Evolutionary conservation across 1,140 invertebrate species (phyloP).

Genomic region (Aphelinus atriplicis): DNA sequence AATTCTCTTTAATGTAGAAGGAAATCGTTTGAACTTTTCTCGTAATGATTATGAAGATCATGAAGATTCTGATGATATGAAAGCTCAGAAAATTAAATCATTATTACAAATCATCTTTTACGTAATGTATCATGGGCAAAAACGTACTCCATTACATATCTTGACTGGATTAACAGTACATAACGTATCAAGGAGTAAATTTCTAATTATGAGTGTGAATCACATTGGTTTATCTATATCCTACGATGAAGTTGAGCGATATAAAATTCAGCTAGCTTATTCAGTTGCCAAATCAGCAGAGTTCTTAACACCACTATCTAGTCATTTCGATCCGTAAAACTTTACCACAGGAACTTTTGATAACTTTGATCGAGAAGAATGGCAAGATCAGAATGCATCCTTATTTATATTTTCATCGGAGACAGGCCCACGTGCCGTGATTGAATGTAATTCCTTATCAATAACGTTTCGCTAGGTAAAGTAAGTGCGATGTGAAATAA

Average conservation of each 20-base stretch:
- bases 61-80: background rate
- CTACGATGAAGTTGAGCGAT: constrained; percentile 38
- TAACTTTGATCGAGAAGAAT: constrained; percentile 40
- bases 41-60: background rate
- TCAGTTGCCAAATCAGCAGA: constrained; percentile 14
- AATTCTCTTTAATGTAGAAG: background rate
- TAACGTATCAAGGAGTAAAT: constrained; percentile 16
- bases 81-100: constrained; percentile 8
- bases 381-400: no score
- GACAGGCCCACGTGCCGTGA: no score
- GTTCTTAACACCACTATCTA: constrained; percentile 29
- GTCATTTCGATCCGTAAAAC: constrained; percentile 32
- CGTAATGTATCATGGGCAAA: constrained; percentile 17
- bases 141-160: constrained; percentile 30
- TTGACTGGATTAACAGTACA: constrained; percentile 22
- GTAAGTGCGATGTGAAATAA: no score
- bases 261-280: constrained; percentile 20
- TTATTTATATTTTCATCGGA: no score
- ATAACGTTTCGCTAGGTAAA: no score
- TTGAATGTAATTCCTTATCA: no score
- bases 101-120: constrained; percentile 21
- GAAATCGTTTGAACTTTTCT: background rate
- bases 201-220: constrained; percentile 32
- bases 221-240: constrained; percentile 31
- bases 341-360: constrained; percentile 40